Conservation (phyloP, 2,797 vertebrate genomes). For the Channa striata region DNA sequence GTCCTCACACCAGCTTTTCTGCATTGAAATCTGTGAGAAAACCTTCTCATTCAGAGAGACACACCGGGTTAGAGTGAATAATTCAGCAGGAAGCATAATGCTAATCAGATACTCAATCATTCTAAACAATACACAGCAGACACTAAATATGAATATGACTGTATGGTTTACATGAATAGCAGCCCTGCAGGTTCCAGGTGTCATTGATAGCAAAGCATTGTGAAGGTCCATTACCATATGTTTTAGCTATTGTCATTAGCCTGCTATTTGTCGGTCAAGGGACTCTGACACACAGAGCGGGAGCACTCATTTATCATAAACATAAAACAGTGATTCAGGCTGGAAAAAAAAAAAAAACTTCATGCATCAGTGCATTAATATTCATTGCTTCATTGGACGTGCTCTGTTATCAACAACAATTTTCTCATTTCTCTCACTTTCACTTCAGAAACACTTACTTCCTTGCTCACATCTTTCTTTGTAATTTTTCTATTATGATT, state of each 20-base stretch:
- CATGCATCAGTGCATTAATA: constrained; percentile 67
- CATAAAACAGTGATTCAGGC: constrained; percentile 66
- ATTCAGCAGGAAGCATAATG: constrained; percentile 46
- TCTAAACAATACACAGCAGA: constrained; percentile 49
- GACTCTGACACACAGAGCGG: constrained; percentile 73
- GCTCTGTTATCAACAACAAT: constrained; percentile 50
- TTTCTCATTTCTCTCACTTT: constrained; percentile 39
- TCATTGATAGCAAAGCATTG: constrained; percentile 70
- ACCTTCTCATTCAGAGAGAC: constrained; percentile 10
- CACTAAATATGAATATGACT: constrained; percentile 61
- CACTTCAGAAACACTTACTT: constrained; percentile 18
- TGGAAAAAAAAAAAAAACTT: constrained; percentile 64
- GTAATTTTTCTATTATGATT: constrained; percentile 51
- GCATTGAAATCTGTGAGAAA: constrained; percentile 4
- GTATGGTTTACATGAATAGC: constrained; percentile 55
- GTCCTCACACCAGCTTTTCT: constrained; percentile 8
- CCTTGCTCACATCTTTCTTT: constrained; percentile 23
- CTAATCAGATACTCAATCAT: constrained; percentile 69
- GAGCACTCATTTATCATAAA: constrained; percentile 79
- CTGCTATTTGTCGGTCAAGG: constrained; percentile 80
- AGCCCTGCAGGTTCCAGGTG: constrained; percentile 65
- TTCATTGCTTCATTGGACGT: constrained; percentile 66
- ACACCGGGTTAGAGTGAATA: constrained; percentile 32
- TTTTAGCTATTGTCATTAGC: constrained; percentile 80
- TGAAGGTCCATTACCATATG: constrained; percentile 76